Conservation (phyloP, 2,888 invertebrate species). For the Rotaria sp. region DNA sequence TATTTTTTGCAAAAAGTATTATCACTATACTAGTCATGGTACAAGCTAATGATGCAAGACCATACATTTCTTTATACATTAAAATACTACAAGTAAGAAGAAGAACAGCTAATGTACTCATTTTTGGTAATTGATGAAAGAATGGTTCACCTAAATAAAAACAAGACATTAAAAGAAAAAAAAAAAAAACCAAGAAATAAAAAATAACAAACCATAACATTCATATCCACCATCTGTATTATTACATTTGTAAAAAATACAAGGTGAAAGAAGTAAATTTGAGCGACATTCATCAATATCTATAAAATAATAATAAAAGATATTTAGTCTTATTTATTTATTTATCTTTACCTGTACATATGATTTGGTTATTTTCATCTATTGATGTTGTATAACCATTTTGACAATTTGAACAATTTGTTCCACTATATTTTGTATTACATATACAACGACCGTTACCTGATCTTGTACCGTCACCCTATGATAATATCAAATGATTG, state of each 20-base stretch:
- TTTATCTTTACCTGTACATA: slow-evolving; percentile 3
- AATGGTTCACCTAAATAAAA: slow-evolving; percentile 24
- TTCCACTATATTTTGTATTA: slow-evolving; percentile 1
- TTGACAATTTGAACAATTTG: slow-evolving; percentile 30
- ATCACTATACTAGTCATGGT: neutral
- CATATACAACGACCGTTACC: slow-evolving; percentile 37
- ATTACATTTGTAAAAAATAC: neutral
- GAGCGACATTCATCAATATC: neutral
- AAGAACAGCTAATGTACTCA: neutral
- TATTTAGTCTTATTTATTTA: no score
- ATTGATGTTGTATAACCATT: slow-evolving; percentile 4
- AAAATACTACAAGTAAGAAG: neutral
- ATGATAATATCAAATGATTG: neutral
- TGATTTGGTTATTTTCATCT: neutral
- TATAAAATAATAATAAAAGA: neutral
- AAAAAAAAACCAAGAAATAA: no score
- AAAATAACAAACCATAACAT: neutral
- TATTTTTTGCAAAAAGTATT: neutral
- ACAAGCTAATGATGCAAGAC: neutral
- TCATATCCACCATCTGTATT: neutral
- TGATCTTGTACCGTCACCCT: slow-evolving; percentile 35
- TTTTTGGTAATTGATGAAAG: neutral
- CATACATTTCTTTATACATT: neutral
- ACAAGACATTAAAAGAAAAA: neutral
- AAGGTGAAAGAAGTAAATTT: neutral